A percentile compares a stretch with the other conserved stretches of the same genome.
These are phyloP conservation scores for Latrodectus geometricus DNA, from an alignment of 1,140 invertebrate species.

Conservation along the genomic window DNA sequence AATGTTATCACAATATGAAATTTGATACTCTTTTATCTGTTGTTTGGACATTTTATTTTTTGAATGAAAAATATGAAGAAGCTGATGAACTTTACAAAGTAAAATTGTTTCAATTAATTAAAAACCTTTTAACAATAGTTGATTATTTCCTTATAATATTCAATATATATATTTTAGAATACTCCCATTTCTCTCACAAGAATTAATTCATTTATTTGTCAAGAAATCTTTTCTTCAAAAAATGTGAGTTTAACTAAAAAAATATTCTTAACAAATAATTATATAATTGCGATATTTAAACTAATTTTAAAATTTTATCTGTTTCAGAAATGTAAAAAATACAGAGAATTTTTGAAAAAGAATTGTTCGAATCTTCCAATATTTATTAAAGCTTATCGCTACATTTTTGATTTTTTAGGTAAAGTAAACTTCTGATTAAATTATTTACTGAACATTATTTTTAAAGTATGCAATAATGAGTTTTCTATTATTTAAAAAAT, in stretches of 20 bases:
- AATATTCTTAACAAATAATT: neutral
- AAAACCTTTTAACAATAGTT: neutral
- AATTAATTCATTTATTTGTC: constrained; percentile 19
- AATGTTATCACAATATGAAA: neutral
- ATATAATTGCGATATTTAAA: neutral
- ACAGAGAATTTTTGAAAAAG: constrained; percentile 22
- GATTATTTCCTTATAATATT: neutral
- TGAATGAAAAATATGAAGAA: constrained; percentile 24
- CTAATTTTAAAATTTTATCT: neutral
- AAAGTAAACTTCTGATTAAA: neutral
- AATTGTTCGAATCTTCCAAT: neutral
- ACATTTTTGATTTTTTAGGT: constrained; percentile 39
- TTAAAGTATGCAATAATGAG: too few species aligned
- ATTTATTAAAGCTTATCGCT: constrained; percentile 3
- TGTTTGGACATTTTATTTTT: constrained; percentile 39
- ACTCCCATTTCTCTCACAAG: constrained; percentile 6
- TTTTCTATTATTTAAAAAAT: too few species aligned
- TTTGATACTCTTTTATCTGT: constrained; percentile 40
- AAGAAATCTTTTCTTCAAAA: constrained; percentile 25
- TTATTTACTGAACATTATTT: too few species aligned
- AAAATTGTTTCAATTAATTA: neutral
- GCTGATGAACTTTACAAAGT: constrained; percentile 35
- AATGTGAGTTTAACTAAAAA: constrained; percentile 19
- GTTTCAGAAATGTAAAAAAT: constrained; percentile 22
- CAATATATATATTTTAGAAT: neutral